These are phyloP conservation scores for Micromys minutus DNA, from an alignment of 2,113 vertebrate species.

Conservation along the genomic window DNA sequence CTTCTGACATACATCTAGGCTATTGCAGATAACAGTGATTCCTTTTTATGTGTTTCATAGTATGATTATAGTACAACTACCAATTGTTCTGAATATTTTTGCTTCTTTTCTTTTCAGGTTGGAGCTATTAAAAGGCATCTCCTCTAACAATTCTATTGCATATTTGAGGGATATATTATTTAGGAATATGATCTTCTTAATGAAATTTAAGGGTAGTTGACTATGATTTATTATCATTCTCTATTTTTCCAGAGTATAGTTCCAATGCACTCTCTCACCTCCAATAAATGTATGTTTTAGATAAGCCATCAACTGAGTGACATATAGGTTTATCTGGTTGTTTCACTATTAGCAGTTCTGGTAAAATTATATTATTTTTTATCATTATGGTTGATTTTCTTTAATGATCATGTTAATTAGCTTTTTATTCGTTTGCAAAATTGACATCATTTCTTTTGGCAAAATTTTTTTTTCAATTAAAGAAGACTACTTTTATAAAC, in stretches of 20 bases:
- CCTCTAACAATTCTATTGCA: neutral
- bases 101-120: neutral
- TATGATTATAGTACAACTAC: neutral
- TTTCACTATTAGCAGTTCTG: neutral
- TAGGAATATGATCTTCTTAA: neutral
- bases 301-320: neutral
- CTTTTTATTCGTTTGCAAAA: neutral
- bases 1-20: neutral
- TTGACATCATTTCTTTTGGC: neutral
- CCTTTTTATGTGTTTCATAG: neutral
- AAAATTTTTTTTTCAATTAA: neutral
- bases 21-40: neutral
- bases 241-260: neutral
- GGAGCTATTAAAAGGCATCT: neutral
- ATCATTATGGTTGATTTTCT: neutral
- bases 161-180: neutral
- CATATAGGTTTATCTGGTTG: no score
- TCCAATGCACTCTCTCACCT: neutral
- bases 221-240: neutral
- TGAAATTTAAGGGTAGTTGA: neutral
- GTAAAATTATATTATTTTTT: neutral
- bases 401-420: neutral
- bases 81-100: neutral
- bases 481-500: neutral
- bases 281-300: neutral